Conservation (phyloP, 2,113 vertebrate species). For the Cavia porcellus region DNA sequence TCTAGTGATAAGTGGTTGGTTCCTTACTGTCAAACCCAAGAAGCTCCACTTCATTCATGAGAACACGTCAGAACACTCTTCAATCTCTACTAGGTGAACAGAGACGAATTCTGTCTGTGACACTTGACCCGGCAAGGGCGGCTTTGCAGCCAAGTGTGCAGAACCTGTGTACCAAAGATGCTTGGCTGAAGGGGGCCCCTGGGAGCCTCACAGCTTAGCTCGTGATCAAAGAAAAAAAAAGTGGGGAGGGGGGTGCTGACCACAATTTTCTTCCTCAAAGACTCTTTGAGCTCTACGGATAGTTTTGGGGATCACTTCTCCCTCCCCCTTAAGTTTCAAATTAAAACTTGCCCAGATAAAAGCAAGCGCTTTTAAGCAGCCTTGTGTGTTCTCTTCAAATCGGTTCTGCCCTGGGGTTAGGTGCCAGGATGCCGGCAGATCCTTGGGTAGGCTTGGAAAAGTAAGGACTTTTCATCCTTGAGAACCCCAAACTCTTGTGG, state of each 20-base stretch:
- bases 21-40: conserved; percentile 7
- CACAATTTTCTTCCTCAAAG: background rate
- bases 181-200: background rate
- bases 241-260: background rate
- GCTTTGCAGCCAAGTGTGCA: background rate
- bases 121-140: background rate
- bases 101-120: background rate
- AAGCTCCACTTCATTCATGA: background rate
- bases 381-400: background rate
- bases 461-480: background rate
- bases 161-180: background rate
- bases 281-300: background rate
- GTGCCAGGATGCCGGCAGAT: background rate
- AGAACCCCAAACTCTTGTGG: background rate
- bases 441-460: background rate
- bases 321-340: conserved; percentile 49
- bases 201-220: background rate
- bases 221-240: background rate
- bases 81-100: background rate
- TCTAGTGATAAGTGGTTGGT: background rate
- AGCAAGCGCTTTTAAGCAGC: background rate
- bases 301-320: conserved; percentile 16
- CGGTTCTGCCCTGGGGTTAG: conserved; percentile 40
- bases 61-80: background rate
- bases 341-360: conserved; percentile 66